Conservation (phyloP, 2,113 vertebrate genomes). For the Xenus cinereus region DNA sequence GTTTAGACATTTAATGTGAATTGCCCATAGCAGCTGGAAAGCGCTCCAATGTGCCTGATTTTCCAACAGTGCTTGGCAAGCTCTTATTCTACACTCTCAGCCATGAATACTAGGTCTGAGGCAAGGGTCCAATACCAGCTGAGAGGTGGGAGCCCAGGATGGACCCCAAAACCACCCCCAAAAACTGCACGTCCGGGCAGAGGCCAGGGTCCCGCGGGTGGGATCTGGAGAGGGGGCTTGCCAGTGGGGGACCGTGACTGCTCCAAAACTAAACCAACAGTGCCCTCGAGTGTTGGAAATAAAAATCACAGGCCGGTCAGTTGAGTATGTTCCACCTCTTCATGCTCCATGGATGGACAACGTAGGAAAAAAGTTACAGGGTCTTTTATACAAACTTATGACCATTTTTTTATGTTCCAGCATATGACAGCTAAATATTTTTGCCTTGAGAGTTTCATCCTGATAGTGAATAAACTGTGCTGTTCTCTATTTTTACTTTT, state of each 20-base stretch:
- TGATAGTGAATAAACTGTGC: background rate
- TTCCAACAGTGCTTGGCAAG: background rate
- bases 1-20: background rate
- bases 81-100: background rate
- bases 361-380: background rate
- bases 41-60: background rate
- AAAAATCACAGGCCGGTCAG: background rate
- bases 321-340: rapidly evolving
- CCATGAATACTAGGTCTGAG: background rate
- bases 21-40: background rate
- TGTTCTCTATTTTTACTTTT: background rate
- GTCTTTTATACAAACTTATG: background rate
- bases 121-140: background rate
- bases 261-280: background rate
- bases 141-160: too few species aligned
- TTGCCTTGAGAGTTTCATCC: background rate
- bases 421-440: background rate
- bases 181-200: background rate
- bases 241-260: rapidly evolving
- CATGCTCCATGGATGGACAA: rapidly evolving
- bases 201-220: rapidly evolving
- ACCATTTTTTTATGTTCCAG: background rate
- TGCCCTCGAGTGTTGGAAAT: constrained; percentile 13
- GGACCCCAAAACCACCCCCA: background rate
- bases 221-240: rapidly evolving